These are phyloP conservation scores for Nyctibius bracteatus DNA, from an alignment of 2,113 vertebrate species.

Conservation along the genomic window DNA sequence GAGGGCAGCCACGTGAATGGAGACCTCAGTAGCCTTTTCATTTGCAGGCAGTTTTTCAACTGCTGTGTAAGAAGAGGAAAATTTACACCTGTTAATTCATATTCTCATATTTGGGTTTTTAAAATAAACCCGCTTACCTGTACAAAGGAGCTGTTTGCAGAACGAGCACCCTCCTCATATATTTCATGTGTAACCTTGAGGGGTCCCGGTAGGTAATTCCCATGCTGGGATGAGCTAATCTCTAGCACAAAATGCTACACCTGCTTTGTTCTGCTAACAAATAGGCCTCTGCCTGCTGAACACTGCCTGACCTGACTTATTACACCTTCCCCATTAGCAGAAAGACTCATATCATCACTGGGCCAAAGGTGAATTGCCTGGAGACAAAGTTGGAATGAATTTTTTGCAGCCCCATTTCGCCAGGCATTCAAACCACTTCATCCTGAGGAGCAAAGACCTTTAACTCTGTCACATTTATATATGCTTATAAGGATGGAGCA, in stretches of 20 bases:
- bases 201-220: slow-evolving; percentile 80
- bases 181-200: slow-evolving; percentile 51
- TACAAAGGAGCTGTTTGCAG: slow-evolving; percentile 22
- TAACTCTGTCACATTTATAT: slow-evolving; percentile 88
- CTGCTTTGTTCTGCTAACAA: slow-evolving; percentile 76
- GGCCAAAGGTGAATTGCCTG: slow-evolving; percentile 95
- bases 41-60: not conserved
- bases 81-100: not conserved
- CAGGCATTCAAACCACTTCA: slow-evolving; percentile 90
- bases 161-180: not conserved
- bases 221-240: slow-evolving; percentile 72
- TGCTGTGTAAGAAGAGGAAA: slow-evolving; percentile 20
- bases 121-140: slow-evolving; percentile 28
- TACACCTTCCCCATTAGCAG: slow-evolving; percentile 77
- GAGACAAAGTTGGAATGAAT: slow-evolving; percentile 94
- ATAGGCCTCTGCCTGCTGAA: slow-evolving; percentile 69
- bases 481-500: slow-evolving; percentile 80
- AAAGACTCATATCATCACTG: slow-evolving; percentile 90
- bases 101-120: slow-evolving; percentile 45
- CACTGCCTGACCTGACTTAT: slow-evolving; percentile 79
- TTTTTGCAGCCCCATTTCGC: slow-evolving; percentile 91
- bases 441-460: slow-evolving; percentile 87
- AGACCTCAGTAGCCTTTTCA: not conserved
- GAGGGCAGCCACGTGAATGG: not conserved
- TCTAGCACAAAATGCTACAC: slow-evolving; percentile 60